Base-by-base conservation (phyloP, 2,888 invertebrate genomes). In the Aphodius granarius region DNA sequence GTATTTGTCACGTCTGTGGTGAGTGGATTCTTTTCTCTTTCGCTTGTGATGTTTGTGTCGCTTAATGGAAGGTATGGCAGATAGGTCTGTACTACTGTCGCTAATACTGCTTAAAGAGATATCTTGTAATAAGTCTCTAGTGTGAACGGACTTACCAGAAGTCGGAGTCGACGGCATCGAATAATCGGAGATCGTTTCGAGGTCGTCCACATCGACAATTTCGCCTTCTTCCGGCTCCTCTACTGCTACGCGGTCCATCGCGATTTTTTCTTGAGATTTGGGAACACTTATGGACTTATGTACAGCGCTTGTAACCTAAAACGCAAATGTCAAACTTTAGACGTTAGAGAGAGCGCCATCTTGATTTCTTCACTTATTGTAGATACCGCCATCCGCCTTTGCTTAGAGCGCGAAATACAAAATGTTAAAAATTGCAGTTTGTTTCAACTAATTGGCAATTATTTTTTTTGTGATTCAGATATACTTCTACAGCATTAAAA, bases 81-180 rank as follows among this genome's bases (percentile, higher is more conserved):
- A 20, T 20, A 23, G 62, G 72, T 76, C 75, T 63, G 72, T 19
- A 16, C 73, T 83, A 75, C 76, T 79, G 65, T 84, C 86, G 79
- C 85, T 85, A 80, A 86, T 83, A 82, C 86, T 86, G 82, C 86
- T 87, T 85, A 87, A 86, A 86, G 85, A 86, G 85, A 87, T 84
- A 82, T 83, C 85, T 81, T 84, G 83, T 85, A 86, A 85, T 83
- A 84, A 81, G 81, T 85, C 84, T 81, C 83, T 84, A 84, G 81
- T 78, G 80, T 83, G 81, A 83, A 83, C 82, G 82, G 83, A 87
- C 86, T 86, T 87, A 87, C 87, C 86, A 81, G 78, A 78, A 72
- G 78, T 73, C 70, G 80, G 80, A 76, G 83, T 79, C 77, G 83
- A 83, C 78, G 82, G 82, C 78, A 86, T 85, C 65, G 87, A 86